These are phyloP conservation scores for Ormyrus nitidulus DNA, from an alignment of 2,888 invertebrate genomes.

Conservation along the genomic window DNA sequence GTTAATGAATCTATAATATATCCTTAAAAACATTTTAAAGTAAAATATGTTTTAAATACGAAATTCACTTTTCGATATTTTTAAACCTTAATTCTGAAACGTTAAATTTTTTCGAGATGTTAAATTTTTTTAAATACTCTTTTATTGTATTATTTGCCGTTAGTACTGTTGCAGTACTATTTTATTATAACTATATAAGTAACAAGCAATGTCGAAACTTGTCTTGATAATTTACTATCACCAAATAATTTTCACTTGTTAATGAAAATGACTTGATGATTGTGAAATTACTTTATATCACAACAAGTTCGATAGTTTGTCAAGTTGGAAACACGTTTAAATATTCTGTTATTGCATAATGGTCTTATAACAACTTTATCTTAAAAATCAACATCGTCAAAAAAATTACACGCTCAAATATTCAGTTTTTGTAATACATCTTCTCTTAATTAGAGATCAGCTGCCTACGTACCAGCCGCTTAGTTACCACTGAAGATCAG, in stretches of 20 bases:
- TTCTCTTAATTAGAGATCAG: background rate
- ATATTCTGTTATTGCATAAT: background rate
- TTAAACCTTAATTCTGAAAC: slow-evolving; percentile 13
- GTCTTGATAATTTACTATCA: too few species aligned
- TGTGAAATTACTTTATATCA: background rate
- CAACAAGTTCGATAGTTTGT: too few species aligned
- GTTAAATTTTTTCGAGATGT: slow-evolving; percentile 5
- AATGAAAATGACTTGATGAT: background rate
- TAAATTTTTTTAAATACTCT: background rate
- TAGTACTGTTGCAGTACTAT: background rate
- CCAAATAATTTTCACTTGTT: too few species aligned
- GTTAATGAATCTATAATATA: too few species aligned
- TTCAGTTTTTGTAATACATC: background rate
- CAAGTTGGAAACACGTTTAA: background rate
- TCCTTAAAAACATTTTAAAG: too few species aligned
- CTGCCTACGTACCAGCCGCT: background rate
- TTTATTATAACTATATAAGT: too few species aligned
- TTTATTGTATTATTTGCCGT: background rate
- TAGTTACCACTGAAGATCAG: background rate
- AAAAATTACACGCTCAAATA: slow-evolving; percentile 1
- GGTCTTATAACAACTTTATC: background rate
- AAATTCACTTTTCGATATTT: background rate
- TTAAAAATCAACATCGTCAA: background rate
- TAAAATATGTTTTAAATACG: background rate
- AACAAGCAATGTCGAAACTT: too few species aligned